phyloP scores from a whole-genome alignment of 2,888 invertebrate genomes.

The Lasioglossum malachurum region DNA sequence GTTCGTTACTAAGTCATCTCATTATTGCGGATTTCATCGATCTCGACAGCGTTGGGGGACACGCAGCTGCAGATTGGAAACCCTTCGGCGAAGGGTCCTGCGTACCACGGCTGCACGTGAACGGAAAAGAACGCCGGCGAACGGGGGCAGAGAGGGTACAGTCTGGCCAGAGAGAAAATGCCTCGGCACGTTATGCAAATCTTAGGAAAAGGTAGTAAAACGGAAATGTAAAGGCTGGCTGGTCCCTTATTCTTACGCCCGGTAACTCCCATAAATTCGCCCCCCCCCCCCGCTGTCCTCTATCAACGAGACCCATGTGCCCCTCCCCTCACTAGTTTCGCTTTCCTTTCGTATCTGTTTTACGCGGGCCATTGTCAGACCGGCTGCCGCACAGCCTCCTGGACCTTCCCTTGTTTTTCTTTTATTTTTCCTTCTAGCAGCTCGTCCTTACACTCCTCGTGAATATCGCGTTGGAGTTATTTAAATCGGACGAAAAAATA shows the following conservation, averaged over 20 bases:
- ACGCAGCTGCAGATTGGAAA: background rate
- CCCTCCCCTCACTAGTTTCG: conserved; percentile 41
- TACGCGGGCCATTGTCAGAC: conserved; percentile 73
- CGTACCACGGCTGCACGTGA: conserved; percentile 10
- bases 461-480: background rate
- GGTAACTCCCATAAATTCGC: conserved; percentile 77
- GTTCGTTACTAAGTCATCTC: conserved; percentile 46
- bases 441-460: background rate
- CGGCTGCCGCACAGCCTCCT: conserved; percentile 41
- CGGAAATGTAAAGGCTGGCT: conserved; percentile 73
- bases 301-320: conserved; percentile 73
- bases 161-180: conserved; percentile 28
- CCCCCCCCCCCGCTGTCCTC: conserved; percentile 62
- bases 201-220: conserved; percentile 71
- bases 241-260: conserved; percentile 74
- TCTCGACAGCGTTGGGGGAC: background rate
- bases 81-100: background rate
- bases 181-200: conserved; percentile 75
- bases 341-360: conserved; percentile 69
- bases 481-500: background rate
- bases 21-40: conserved; percentile 40
- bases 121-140: conserved; percentile 6
- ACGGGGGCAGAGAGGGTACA: background rate
- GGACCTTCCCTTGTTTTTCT: conserved; percentile 15
- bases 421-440: conserved; percentile 1